Base-by-base conservation (phyloP, 2,797 vertebrate species). In the Squalus acanthias region DNA sequence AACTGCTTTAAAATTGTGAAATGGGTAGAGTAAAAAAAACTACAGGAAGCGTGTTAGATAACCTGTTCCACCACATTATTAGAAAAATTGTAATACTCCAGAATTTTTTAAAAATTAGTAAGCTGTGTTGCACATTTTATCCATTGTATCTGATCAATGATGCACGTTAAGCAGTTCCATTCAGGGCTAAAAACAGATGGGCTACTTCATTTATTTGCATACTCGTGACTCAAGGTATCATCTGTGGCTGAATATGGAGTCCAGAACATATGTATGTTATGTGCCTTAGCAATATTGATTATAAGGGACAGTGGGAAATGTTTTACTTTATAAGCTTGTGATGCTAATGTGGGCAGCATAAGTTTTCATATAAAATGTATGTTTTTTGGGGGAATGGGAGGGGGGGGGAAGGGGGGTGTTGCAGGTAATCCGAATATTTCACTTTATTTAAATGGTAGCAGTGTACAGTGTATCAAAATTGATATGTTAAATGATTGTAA, bases 221-320 rank as follows among this genome's bases (percentile, higher is more conserved):
- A 50, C 17, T 85, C 79, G 3, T 85, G 79, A 33, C 91, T 93
- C 91, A 93, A 60, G 29, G 89, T 67, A 65, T 92, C 60, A 92
- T 92, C 9, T 89, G 33, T 63, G 89, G 63, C 33, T 92, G 82
- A 85, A 85, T 85, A 50, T 85, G 46, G 46, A 65, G 33, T 65
- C 89, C 26, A 17, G 92, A 96, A 96, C 96, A 24, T 97, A 97
- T 97, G 96, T 87, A 96, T 96, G 97, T 97, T 97, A 97, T 96
- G 98, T 98, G 98, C 98, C 98, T 98, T 98, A 98, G 97, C 96
- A 97, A 97, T 97, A 97, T 97, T 97, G 96, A 96, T 85, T 97
- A 46, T 95, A 46, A 95, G 39, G 70, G 69, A 74, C 94, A 6
- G 26, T 53, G 50, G 69, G 24, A 57, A 53, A 29, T 74, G 39